These are phyloP conservation scores for Sitobion miscanthi DNA, from an alignment of 1,140 invertebrate genomes.

Conservation along the genomic window DNA sequence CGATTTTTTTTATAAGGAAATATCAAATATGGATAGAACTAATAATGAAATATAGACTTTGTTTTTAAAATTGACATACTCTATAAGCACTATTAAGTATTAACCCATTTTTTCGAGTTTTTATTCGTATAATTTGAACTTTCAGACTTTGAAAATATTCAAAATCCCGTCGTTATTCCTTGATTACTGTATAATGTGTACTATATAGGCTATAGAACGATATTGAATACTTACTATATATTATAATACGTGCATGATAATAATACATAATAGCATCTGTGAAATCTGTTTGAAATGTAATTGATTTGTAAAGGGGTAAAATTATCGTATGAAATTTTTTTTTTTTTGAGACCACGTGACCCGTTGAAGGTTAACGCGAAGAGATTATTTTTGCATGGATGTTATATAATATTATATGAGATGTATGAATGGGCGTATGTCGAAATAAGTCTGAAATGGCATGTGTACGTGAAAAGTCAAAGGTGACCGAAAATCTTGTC, in stretches of 20 bases:
- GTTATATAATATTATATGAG: background rate
- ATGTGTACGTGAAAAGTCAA: background rate
- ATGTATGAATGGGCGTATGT: background rate
- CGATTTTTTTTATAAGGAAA: no score
- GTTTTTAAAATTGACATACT: background rate
- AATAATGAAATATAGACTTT: background rate
- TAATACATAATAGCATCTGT: background rate
- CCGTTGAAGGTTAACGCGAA: background rate
- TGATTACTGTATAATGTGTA: no score
- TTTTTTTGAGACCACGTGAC: background rate
- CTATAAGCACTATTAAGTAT: background rate
- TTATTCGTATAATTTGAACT: background rate
- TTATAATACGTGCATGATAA: no score
- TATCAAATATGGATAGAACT: background rate
- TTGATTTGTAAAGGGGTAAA: background rate
- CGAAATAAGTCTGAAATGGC: background rate
- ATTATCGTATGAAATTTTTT: background rate
- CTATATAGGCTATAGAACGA: no score
- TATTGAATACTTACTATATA: no score
- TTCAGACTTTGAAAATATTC: background rate
- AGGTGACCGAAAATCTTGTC: conserved; percentile 10
- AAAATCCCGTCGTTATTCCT: background rate
- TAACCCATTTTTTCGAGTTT: background rate
- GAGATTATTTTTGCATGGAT: conserved; percentile 5
- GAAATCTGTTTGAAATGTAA: background rate